phyloP scores from a whole-genome alignment of 2,113 vertebrate species.

The Balaeniceps rex region DNA sequence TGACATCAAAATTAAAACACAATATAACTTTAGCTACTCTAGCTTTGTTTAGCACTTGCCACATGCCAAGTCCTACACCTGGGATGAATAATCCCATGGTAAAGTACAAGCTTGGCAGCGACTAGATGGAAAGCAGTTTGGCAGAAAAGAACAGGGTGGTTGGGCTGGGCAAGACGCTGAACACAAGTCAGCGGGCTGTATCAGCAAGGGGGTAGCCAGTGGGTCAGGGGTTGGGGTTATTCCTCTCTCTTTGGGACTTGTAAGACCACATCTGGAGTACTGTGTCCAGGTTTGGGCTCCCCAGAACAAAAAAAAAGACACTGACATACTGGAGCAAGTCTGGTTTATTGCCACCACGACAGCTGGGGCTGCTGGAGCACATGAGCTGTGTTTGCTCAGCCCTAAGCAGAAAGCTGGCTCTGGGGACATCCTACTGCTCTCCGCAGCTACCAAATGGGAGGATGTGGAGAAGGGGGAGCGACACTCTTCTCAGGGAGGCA shows the following conservation, averaged over 20 bases:
- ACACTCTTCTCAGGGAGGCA: not conserved
- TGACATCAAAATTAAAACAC: not conserved
- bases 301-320: not conserved
- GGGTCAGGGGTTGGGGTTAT: not conserved
- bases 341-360: accelerated
- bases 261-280: not conserved
- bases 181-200: not conserved
- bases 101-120: not conserved
- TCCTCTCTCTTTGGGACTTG: not conserved
- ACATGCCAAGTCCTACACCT: not conserved
- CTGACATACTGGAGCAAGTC: not conserved
- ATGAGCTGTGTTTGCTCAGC: not conserved
- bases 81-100: not conserved
- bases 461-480: not conserved
- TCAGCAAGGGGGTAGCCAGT: not conserved
- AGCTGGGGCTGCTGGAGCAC: not conserved
- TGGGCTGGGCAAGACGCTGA: not conserved
- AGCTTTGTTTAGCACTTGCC: not conserved
- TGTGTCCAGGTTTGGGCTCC: not conserved
- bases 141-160: not conserved
- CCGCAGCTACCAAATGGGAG: not conserved
- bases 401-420: not conserved
- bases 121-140: not conserved
- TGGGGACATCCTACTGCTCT: not conserved
- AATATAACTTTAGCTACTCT: not conserved